Evolutionary conservation across 2,113 vertebrate genomes (phyloP), one percentile per base, ranked within the genome.

Genomic region (Caloenas nicobarica): DNA sequence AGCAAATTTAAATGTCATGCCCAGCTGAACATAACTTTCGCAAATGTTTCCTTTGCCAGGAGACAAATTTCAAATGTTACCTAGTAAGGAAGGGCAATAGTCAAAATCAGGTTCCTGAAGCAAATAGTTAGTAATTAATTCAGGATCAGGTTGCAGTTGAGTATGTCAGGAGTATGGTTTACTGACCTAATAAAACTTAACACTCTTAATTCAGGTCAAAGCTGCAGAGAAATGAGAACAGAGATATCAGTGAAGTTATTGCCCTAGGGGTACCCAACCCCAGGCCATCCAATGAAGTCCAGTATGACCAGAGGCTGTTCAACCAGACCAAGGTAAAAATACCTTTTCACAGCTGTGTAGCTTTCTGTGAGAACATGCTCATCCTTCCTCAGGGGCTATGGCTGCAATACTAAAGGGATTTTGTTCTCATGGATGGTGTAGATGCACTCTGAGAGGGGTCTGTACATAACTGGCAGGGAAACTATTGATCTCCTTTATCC

Each of bases 261-360:
- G 99, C 99, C 62, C 97, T 99, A 46, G 99, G 99, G 25, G 97
- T 99, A 77, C 99, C 99, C 71, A 99, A 99, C 95, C 99, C 98
- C 38, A 99, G 99, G 16, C 95, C 98, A 33, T 98, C 99, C 86
- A 99, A 97, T 31, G 99, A 99, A 86, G 98, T 99, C 78, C 99
- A 99, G 0, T 99, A 99, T 7, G 99, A 99, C 97, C 99, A 99
- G 97, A 98, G 99, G 68, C 99, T 99, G 90, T 99, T 99, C 98
- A 99, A 99, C 92, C 99, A 99, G 81, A 99, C 97, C 98, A 99
- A 99, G 99, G 99, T 99, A 97, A 82, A 77, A 60, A 70, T 17
- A 34, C 16, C 22, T 69, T 68, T 89, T 71, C 31, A 53, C 40
- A 56, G 62, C 17, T 81, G 9, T 48, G 46, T 42, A 74, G 62